A percentile compares a stretch with the other conserved stretches of the same genome.
These are phyloP conservation scores for Cichlasoma orientale DNA, from an alignment of 2,797 vertebrate genomes.

Conservation along the genomic window DNA sequence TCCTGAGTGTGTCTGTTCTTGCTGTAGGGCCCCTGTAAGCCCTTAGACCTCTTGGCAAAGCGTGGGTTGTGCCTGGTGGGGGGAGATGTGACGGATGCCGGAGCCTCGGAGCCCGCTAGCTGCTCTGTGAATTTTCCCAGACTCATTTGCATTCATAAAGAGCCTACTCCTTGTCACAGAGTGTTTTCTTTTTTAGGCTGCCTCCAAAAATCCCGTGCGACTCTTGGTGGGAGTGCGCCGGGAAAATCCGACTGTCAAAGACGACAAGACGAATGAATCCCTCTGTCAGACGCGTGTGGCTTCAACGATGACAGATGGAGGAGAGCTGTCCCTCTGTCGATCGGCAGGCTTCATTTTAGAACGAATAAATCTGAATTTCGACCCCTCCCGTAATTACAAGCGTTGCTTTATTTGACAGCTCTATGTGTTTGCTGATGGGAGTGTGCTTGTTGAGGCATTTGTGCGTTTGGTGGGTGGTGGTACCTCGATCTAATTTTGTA, in stretches of 20 bases:
- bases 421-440: slow-evolving; percentile 79
- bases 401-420: slow-evolving; percentile 91
- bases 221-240: slow-evolving; percentile 92
- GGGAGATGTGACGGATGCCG: slow-evolving; percentile 73
- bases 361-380: slow-evolving; percentile 97
- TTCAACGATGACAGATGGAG: slow-evolving; percentile 97
- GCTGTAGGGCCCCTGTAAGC: slow-evolving; percentile 76
- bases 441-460: slow-evolving; percentile 42
- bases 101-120: slow-evolving; percentile 76
- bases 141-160: slow-evolving; percentile 98
- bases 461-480: slow-evolving; percentile 76
- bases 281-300: slow-evolving; percentile 90
- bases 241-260: slow-evolving; percentile 97
- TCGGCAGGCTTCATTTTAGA: slow-evolving; percentile 95
- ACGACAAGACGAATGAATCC: slow-evolving; percentile 98
- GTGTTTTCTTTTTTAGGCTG: slow-evolving; percentile 91
- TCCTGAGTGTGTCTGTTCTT: slow-evolving; percentile 71
- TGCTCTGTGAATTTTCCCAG: slow-evolving; percentile 88
- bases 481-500: slow-evolving; percentile 78
- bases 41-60: slow-evolving; percentile 76
- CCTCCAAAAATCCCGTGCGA: slow-evolving; percentile 88
- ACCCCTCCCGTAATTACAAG: slow-evolving; percentile 90
- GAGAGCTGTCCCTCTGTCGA: slow-evolving; percentile 94
- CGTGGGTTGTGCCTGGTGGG: slow-evolving; percentile 75
- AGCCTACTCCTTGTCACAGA: slow-evolving; percentile 94